These are phyloP conservation scores for Hecatera dysodea DNA, from an alignment of 2,888 invertebrate species.

Conservation along the genomic window DNA sequence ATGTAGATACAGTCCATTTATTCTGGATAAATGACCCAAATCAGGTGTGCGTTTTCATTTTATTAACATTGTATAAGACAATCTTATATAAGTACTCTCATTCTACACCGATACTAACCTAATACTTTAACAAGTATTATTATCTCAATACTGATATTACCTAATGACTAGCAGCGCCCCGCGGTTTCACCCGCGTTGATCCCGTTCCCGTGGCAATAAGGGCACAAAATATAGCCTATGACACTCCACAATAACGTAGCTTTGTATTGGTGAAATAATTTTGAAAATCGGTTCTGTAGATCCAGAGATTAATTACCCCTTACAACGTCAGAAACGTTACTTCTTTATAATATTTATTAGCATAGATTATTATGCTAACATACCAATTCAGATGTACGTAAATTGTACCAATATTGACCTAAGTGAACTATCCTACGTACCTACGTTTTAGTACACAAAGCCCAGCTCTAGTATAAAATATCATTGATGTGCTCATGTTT, in stretches of 20 bases:
- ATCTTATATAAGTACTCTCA: neutral
- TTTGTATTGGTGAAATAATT: too few relatives aligned
- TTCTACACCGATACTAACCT: neutral
- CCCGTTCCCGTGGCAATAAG: too few relatives aligned
- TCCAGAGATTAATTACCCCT: too few relatives aligned
- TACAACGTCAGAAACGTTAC: too few relatives aligned
- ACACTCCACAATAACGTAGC: too few relatives aligned
- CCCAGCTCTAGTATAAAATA: neutral
- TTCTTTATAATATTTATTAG: too few relatives aligned
- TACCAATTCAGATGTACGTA: neutral
- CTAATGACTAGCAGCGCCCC: too few relatives aligned
- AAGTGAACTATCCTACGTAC: neutral
- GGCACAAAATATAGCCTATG: too few relatives aligned
- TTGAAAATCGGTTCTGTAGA: too few relatives aligned
- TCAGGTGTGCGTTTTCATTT: neutral
- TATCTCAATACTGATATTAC: neutral
- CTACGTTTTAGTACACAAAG: neutral
- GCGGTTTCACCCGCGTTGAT: too few relatives aligned
- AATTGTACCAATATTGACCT: constrained; percentile 11
- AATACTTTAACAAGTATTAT: neutral
- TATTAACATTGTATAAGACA: neutral
- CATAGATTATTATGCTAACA: too few relatives aligned
- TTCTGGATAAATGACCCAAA: neutral
- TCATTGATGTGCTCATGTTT: neutral
- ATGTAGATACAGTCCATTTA: too few relatives aligned